phyloP scores from a whole-genome alignment of 2,797 vertebrate genomes.

The Meriones psammophilus region DNA sequence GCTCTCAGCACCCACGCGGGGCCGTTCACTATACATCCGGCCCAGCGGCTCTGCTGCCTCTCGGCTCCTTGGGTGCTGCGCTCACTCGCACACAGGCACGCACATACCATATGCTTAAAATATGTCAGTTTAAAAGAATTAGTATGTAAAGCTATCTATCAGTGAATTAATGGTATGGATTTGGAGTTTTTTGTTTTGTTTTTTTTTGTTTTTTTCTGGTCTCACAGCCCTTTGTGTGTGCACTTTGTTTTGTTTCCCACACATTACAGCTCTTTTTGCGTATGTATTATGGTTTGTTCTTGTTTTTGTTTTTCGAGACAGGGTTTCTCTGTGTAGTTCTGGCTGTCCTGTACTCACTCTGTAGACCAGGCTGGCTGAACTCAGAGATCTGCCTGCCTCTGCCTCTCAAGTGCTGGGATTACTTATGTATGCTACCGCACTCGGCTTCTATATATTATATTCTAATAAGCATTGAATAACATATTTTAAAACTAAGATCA shows the following conservation, averaged over 20 bases:
- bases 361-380: no score
- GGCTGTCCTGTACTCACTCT: no score
- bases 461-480: conserved; percentile 12
- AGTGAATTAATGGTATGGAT: background rate
- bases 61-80: background rate
- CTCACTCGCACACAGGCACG: background rate
- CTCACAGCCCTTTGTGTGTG: background rate
- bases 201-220: no score
- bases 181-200: background rate
- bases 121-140: background rate
- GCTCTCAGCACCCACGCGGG: background rate
- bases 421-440: no score
- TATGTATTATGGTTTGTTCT: background rate
- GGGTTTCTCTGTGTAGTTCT: no score
- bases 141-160: background rate
- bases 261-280: background rate
- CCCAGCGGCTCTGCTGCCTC: no score
- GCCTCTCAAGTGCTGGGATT: no score
- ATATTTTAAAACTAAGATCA: background rate
- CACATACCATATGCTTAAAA: background rate
- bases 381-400: no score
- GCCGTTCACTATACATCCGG: background rate
- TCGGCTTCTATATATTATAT: background rate
- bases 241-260: background rate
- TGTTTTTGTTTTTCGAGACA: background rate